Percentiles rank a stretch among this genome's conserved stretches.
These are phyloP conservation scores for Anodontia alba DNA, from an alignment of 2,888 invertebrate genomes.

Conservation along the genomic window DNA sequence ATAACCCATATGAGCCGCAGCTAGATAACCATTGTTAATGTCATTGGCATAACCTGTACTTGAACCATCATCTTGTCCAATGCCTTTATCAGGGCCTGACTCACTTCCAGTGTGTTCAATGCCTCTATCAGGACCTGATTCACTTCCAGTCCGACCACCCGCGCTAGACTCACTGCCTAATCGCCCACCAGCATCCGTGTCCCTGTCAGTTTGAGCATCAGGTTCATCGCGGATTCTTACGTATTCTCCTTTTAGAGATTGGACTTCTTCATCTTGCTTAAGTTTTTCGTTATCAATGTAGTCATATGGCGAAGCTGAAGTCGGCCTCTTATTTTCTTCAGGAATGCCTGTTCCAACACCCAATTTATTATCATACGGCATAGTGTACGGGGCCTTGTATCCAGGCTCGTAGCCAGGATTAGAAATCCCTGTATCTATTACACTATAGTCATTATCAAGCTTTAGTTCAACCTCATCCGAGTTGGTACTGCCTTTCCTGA, in stretches of 20 bases:
- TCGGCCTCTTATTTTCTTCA: background rate
- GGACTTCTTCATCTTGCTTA: background rate
- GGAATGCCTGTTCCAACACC: background rate
- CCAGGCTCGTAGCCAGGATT: background rate
- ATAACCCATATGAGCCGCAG: background rate
- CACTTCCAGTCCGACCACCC: background rate
- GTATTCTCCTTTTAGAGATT: background rate
- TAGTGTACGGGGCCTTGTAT: background rate
- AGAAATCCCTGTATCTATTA: slow-evolving; percentile 1
- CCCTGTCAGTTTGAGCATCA: background rate
- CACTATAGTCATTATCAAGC: background rate
- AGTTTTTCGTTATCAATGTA: slow-evolving; percentile 9
- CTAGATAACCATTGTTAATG: background rate
- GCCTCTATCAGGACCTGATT: background rate
- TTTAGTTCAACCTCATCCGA: background rate
- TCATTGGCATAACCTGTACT: background rate
- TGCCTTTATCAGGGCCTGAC: background rate
- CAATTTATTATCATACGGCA: background rate
- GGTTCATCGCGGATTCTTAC: background rate
- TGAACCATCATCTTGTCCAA: background rate
- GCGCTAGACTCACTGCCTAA: background rate
- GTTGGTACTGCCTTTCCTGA: background rate
- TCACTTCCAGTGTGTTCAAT: background rate
- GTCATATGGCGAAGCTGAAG: background rate
- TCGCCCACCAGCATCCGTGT: background rate